Evolutionary conservation across 2,797 vertebrate species (phyloP).

Genomic region (Platyrinchus mystaceus): DNA sequence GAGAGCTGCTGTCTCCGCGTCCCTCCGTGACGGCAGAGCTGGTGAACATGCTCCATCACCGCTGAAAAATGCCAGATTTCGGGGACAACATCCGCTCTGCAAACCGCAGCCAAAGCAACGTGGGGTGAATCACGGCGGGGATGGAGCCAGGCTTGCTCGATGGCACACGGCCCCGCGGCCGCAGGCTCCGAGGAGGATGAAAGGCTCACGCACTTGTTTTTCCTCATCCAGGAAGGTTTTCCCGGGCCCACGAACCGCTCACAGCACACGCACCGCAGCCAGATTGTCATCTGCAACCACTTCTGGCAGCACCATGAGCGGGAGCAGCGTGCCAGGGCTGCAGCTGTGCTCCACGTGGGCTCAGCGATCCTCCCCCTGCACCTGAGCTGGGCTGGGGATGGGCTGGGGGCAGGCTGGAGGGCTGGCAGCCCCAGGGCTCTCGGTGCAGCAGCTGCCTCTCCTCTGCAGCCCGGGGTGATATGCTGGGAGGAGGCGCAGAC

Average conservation of each 20-base stretch:
- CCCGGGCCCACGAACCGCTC: not conserved
- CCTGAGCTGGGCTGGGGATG: not conserved
- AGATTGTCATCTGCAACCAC: conserved; percentile 41
- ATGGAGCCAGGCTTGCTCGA: not conserved
- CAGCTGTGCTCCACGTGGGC: not conserved
- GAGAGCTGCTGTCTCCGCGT: rapidly evolving
- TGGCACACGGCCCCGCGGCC: rapidly evolving
- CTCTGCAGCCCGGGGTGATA: not conserved
- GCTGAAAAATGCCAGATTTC: not conserved
- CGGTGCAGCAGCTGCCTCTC: rapidly evolving
- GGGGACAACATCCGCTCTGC: conserved; percentile 21
- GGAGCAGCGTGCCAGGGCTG: not conserved
- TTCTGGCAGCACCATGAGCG: not conserved
- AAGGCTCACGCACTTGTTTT: not conserved
- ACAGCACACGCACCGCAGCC: not conserved
- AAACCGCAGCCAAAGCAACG: not conserved
- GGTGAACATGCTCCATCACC: not conserved
- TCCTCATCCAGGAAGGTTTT: not conserved
- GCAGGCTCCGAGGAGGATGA: not conserved
- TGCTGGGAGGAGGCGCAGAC: not conserved
- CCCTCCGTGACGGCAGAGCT: not conserved
- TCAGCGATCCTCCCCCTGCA: not conserved
- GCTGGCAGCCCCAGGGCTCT: not conserved
- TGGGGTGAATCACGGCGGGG: not conserved
- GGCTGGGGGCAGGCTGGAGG: not conserved